These are phyloP conservation scores for Melanotaenia trifasciata DNA, from an alignment of 2,797 vertebrate genomes.

Conservation along the genomic window DNA sequence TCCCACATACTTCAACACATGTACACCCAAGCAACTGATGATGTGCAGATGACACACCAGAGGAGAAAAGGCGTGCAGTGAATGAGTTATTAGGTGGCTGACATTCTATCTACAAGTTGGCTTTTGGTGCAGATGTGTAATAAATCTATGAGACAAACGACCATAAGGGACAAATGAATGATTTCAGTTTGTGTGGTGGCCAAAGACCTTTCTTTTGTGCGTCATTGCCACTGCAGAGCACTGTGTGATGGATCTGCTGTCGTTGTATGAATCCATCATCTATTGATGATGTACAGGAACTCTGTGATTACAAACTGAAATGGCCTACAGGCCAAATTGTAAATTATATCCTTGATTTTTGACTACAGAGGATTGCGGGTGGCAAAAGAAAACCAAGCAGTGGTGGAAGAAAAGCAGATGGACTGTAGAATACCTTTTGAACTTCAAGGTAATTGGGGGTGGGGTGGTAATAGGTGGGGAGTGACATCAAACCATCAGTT, in stretches of 20 bases:
- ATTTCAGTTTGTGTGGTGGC: conserved; percentile 54
- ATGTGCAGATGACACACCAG: conserved; percentile 49
- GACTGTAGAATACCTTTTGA: conserved; percentile 54
- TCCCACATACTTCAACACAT: conserved; percentile 43
- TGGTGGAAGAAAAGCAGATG: conserved; percentile 38
- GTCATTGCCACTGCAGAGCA: conserved; percentile 41
- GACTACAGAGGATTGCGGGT: conserved; percentile 57
- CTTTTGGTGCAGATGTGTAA: conserved; percentile 57
- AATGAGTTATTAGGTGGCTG: conserved; percentile 52
- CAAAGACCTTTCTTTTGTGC: conserved; percentile 53
- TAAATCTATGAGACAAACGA: conserved; percentile 46
- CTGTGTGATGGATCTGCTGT: conserved; percentile 46
- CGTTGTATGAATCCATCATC: conserved; percentile 48
- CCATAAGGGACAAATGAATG: conserved; percentile 56
- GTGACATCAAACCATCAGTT: conserved; percentile 54
- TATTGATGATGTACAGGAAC: conserved; percentile 67
- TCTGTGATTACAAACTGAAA: conserved; percentile 65
- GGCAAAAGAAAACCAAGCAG: conserved; percentile 38
- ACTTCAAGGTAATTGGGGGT: conserved; percentile 59
- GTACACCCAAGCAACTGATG: conserved; percentile 44
- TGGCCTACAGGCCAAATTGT: conserved; percentile 59
- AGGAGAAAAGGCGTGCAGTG: conserved; percentile 26
- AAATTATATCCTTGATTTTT: conserved; percentile 65
- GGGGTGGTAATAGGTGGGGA: conserved; percentile 10
- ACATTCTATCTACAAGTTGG: conserved; percentile 43